Evolutionary conservation across 2,888 invertebrate species (phyloP), one percentile per base, ranked within the genome.

Genomic region (Lasioglossum malachurum): DNA sequence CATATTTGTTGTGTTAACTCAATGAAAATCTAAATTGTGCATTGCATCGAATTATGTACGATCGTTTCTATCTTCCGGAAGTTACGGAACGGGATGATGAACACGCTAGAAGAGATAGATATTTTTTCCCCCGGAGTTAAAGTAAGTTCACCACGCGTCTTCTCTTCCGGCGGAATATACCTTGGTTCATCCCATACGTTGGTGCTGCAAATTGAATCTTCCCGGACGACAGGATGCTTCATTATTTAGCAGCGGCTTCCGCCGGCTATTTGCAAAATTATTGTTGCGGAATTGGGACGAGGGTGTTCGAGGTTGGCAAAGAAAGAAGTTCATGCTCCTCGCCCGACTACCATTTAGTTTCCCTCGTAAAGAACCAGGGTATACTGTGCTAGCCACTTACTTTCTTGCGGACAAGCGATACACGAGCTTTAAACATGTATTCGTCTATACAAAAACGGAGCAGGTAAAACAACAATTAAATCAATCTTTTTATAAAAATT

Each of bases 201-300:
- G 75, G 78, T 83, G 86, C 87, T 89, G 92, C 91, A 93, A 94
- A 94, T 94, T 94, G 92, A 94, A 94, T 94, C 92, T 93, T 91
- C 92, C 91, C 89, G 87, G 88, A 91, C 92, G 92, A 92, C 91
- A 91, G 86, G 90, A 87, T 92, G 87, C 91, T 93, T 93, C 92
- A 94, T 94, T 94, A 94, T 94, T 94, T 93, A 94, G 87, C 89
- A 90, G 90, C 91, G 91, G 91, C 91, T 91, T 93, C 91, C 91
- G 92, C 88, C 88, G 92, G 91, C 93, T 93, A 92, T 94, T 94
- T 93, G 92, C 91, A 93, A 93, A 94, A 94, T 94, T 94, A 94
- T 94, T 92, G 92, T 94, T 94, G 92, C 91, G 92, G 91, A 92
- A 93, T 93, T 93, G 92, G 92, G 90, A 87, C 88, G 89, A 88